These are phyloP conservation scores for Procambarus virginalis DNA, from an alignment of 1,140 invertebrate genomes.

Conservation along the genomic window DNA sequence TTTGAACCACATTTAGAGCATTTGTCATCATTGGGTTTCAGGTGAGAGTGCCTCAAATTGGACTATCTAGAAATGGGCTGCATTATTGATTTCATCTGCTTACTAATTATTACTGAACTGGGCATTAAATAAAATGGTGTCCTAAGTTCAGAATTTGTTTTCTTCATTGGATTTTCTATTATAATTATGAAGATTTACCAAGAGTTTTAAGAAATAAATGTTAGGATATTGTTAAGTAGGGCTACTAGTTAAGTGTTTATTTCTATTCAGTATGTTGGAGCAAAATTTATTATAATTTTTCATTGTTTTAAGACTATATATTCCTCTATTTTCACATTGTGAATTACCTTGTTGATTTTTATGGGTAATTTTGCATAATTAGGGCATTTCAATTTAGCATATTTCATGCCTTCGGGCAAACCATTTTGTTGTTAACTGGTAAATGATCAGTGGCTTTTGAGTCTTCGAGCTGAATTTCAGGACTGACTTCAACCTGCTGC, in stretches of 20 bases:
- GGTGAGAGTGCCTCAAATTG: neutral
- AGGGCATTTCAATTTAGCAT: slow-evolving; percentile 34
- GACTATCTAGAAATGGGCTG: neutral
- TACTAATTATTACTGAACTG: slow-evolving; percentile 6
- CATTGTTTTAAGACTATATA: slow-evolving; percentile 36
- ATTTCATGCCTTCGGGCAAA: slow-evolving; percentile 9
- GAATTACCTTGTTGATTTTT: slow-evolving; percentile 37
- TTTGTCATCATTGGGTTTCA: neutral
- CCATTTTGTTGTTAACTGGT: slow-evolving; percentile 26
- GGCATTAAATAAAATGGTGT: neutral
- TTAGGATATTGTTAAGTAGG: slow-evolving; percentile 28
- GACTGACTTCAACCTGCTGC: neutral
- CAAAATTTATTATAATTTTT: slow-evolving; percentile 28
- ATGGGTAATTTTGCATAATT: slow-evolving; percentile 31
- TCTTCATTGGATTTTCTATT: slow-evolving; percentile 22
- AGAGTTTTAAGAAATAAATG: slow-evolving; percentile 15
- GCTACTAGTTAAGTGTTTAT: slow-evolving; percentile 22
- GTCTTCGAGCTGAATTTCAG: slow-evolving; percentile 7
- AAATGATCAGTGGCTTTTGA: slow-evolving; percentile 11
- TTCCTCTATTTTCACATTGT: slow-evolving; percentile 37
- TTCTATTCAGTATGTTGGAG: slow-evolving; percentile 20
- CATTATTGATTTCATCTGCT: neutral
- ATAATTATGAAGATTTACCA: slow-evolving; percentile 25
- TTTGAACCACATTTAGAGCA: neutral
- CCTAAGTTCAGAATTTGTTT: neutral